Evolutionary conservation across 2,888 invertebrate genomes (phyloP).

Genomic region (Endotricha flammealis): DNA sequence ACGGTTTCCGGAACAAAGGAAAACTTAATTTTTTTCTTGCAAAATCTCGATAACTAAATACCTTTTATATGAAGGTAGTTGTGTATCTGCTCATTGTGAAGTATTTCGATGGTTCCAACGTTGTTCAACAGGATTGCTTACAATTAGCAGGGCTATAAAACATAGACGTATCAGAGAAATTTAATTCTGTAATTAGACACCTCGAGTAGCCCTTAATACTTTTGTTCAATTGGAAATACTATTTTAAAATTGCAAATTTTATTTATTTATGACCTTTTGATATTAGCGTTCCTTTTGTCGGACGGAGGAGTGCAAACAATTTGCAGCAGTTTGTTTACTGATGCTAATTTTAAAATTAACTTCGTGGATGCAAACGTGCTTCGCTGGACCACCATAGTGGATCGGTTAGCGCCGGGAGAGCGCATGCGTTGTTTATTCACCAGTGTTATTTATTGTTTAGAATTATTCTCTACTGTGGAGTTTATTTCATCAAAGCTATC

Average conservation of each 20-base stretch:
- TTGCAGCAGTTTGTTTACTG: conserved; percentile 61
- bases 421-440: conserved; percentile 31
- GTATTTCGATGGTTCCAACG: too few relatives aligned
- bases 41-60: too few relatives aligned
- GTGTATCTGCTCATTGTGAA: too few relatives aligned
- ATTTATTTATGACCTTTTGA: conserved; percentile 24
- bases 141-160: neutral
- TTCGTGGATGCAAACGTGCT: conserved; percentile 72
- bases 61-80: too few relatives aligned
- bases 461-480: conserved; percentile 18
- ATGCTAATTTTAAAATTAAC: conserved; percentile 75
- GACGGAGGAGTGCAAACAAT: conserved; percentile 46
- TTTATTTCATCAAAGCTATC: neutral
- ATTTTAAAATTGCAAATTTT: neutral
- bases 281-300: conserved; percentile 43
- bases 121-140: too few relatives aligned
- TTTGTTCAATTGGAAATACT: neutral
- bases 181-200: neutral
- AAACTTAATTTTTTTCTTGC: too few relatives aligned
- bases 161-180: neutral
- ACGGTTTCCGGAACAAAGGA: too few relatives aligned
- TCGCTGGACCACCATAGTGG: conserved; percentile 62
- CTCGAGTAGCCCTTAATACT: neutral
- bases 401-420: conserved; percentile 21
- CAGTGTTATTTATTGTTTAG: conserved; percentile 34